Evolutionary conservation across 2,113 vertebrate genomes (phyloP), one percentile per base, ranked within the genome.

Genomic region (Cryptomyrus ogoouensis): DNA sequence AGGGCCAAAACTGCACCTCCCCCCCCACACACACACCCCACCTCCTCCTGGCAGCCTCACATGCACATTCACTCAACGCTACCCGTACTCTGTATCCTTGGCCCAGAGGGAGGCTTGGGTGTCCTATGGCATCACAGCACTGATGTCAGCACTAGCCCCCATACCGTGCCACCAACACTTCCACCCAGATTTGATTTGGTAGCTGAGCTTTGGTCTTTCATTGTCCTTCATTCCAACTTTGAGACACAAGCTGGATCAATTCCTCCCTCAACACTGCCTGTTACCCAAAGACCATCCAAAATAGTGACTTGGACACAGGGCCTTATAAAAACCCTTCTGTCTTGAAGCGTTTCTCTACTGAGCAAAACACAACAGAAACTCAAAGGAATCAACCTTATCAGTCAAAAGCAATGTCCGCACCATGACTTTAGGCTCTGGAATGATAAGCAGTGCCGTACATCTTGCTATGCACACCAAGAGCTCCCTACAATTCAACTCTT

Each of bases 101-200:
- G 47, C 5, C 85, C 85, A 27, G 85, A 53, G 85, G 85, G 85
- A 87, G 39, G 85, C 47, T 87, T 53, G 47, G 50, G 50, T 87
- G 27, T 56, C 85, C 31, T 7, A 21, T 31, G 27, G 24, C 9
- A 53, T 3, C 31, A 87, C 10, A 56, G 17, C 19, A 50, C 47
- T 52, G 49, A 56, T 56, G 85, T 52, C 85, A 87, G 85, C 27
- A 52, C 6, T 10, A 31, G 10, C 47, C 19, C 50, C 31, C 27
- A 87, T 31, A 50, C 47, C 3, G 1, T 27, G 5, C 15, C n/a
- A n/a, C 44, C 21, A n/a, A 9, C 27, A 31, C n/a, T 21, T 87
- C n/a, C 24, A n/a, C 44, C 44, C 50, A 19, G 47, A 13, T 56
- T 87, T 52, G 31, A 87, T 4, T 39, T 19, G 31, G 49, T 39